Evolutionary conservation across 2,113 vertebrate genomes (phyloP), one percentile per base, ranked within the genome.

Genomic region (Columbina picui): DNA sequence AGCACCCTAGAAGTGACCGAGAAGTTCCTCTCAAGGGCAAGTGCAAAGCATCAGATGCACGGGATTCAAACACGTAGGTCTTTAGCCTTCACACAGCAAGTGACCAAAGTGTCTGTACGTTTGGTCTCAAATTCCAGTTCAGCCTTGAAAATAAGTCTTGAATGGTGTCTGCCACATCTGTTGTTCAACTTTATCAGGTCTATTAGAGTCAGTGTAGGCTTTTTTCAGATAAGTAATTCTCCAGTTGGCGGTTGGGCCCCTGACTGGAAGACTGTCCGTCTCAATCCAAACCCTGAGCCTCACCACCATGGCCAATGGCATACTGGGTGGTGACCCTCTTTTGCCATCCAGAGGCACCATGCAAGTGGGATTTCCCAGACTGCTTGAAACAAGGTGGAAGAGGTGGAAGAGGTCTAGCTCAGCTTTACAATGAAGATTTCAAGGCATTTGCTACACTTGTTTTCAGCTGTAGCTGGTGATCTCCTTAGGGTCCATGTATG

Each of bases 401-500:
- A 39, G 8, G 59, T 67, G 45, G 43, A 39, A 83, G 50, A 71
- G 6, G 14, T 43, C 10, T 7, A 55, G 65, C 49, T 94, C 52
- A 82, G 43, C 45, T 76, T 50, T 49, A 57, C 0, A 0, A 30
- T 52, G n/a, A 71, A 79, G 49, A 69, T 68, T 86, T 76, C 53
- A 84, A 70, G 93, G 55, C 55, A 27, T 4, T 45, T 0, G 0
- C 47, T 43, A 26, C 1, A 1, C 21, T 27, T 43, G 30, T 50
- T 81, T 65, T 73, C 32, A 19, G 16, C 26, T 5, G 14, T 13
- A 45, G 41, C 9, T 74, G n/a, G 16, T 47, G 17, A 20, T 60
- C 19, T 36, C 47, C 50, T 84, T 32, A 65, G 50, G 19, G 63
- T 41, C 53, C 5, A 0, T 67, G 38, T 38, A 16, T n/a, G 45